Evolutionary conservation across 2,113 vertebrate genomes (phyloP).

Genomic region (Plecotus auritus): DNA sequence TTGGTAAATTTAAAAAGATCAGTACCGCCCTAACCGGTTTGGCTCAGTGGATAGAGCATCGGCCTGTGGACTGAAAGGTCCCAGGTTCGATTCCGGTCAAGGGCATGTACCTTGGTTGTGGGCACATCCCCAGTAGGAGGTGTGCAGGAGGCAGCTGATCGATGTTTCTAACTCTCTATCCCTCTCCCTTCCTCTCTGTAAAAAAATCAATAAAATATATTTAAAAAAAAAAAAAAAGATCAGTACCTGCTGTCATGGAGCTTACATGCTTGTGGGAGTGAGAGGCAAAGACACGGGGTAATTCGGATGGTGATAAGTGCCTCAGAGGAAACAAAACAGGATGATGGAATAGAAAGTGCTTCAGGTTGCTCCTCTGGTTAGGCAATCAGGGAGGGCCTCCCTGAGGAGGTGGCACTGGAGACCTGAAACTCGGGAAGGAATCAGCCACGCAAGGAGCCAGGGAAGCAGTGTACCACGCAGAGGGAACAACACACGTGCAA

Average conservation of each 20-base stretch:
- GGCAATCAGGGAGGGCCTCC: neutral
- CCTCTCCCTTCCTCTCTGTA: no score
- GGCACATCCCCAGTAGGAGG: no score
- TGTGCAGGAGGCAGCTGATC: no score
- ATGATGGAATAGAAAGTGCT: neutral
- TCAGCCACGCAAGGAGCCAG: neutral
- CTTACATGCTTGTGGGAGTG: neutral
- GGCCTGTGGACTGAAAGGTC: no score
- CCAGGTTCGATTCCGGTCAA: no score
- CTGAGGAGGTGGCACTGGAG: neutral
- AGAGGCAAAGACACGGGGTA: neutral
- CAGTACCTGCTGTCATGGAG: neutral
- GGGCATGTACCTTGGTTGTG: no score
- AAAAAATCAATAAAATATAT: no score
- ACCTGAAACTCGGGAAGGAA: neutral
- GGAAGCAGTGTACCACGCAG: no score
- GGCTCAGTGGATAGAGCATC: no score
- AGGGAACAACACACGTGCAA: fast-evolving
- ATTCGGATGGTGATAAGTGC: neutral
- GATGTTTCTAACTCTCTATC: no score
- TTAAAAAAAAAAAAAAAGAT: no score
- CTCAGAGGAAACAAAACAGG: neutral
- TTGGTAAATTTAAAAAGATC: neutral
- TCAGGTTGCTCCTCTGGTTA: neutral
- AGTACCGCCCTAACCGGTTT: no score